Evolutionary conservation across 2,113 vertebrate genomes (phyloP).

Genomic region (Agelaius phoeniceus): DNA sequence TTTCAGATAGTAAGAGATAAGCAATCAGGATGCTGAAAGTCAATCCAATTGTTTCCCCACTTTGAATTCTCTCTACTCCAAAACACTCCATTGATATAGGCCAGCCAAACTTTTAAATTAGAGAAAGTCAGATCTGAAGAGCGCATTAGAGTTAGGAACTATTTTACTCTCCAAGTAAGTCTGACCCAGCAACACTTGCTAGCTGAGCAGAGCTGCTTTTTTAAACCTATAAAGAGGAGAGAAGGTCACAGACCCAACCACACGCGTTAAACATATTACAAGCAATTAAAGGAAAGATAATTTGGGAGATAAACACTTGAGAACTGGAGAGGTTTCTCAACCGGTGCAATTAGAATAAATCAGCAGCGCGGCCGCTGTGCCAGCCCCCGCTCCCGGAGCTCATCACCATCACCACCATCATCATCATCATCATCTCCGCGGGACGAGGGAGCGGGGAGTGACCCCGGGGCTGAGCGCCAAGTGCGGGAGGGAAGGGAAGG

Average conservation of each 20-base stretch:
- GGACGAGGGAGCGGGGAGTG: background rate
- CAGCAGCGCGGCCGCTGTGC: background rate
- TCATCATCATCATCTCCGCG: background rate
- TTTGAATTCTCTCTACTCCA: background rate
- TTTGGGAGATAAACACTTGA: slow-evolving; percentile 43
- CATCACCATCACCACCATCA: background rate
- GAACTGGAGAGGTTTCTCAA: slow-evolving; percentile 40
- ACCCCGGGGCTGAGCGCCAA: background rate
- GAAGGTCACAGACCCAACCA: slow-evolving; percentile 30
- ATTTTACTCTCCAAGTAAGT: background rate
- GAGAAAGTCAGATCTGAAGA: background rate
- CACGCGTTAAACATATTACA: background rate
- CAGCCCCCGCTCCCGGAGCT: background rate
- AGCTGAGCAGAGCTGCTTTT: background rate
- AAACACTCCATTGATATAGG: background rate
- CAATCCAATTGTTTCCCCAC: background rate
- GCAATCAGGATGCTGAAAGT: background rate
- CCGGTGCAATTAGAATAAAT: background rate
- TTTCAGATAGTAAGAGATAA: background rate
- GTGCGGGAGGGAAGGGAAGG: background rate
- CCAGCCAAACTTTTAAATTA: background rate
- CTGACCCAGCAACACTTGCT: background rate
- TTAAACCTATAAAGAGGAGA: background rate
- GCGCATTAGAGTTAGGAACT: background rate
- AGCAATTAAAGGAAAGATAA: slow-evolving; percentile 42